A percentile compares a stretch with the other conserved stretches of the same genome.
These are phyloP conservation scores for Xylota sylvarum DNA, from an alignment of 2,888 invertebrate genomes.

Conservation along the genomic window DNA sequence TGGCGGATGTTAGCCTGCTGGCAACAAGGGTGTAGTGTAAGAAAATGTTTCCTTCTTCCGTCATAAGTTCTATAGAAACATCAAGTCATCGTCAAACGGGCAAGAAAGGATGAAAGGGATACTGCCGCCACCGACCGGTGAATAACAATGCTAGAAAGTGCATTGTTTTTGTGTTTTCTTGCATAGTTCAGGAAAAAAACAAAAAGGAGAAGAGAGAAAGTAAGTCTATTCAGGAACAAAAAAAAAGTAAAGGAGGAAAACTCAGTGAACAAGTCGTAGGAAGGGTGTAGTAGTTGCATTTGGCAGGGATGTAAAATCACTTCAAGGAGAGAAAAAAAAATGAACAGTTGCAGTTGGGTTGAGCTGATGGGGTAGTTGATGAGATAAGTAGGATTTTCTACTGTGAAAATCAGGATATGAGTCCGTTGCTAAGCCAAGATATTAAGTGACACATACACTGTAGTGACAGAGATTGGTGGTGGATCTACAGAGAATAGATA, in stretches of 20 bases:
- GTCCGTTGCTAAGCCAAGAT: conserved; percentile 17
- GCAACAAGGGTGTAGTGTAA: conserved; percentile 58
- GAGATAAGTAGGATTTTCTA: not conserved
- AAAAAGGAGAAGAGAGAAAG: not conserved
- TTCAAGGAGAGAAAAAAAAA: conserved; percentile 1
- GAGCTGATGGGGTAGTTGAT: conserved; percentile 5
- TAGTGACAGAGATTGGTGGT: conserved; percentile 37
- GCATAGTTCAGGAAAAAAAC: conserved; percentile 1
- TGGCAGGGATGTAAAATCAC: conserved; percentile 8
- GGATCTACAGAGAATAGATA: not conserved
- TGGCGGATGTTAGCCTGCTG: conserved; percentile 58
- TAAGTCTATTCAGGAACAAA: conserved; percentile 6
- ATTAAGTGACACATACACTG: conserved; percentile 8
- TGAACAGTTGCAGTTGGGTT: not conserved
- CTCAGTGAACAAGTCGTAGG: conserved; percentile 6
- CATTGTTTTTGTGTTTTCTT: conserved; percentile 42
- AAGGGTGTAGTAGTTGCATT: conserved; percentile 13
- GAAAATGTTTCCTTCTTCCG: conserved; percentile 64
- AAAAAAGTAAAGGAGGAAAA: conserved; percentile 22
- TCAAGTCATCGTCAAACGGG: conserved; percentile 61
- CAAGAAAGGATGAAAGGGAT: conserved; percentile 37
- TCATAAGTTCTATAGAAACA: conserved; percentile 54
- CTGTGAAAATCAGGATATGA: not conserved
- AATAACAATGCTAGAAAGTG: conserved; percentile 31
- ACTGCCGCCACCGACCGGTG: conserved; percentile 10